Percentiles rank a stretch among this genome's conserved stretches.
Conservation (phyloP, 2,113 vertebrate species). For the Dascyllus trimaculatus region DNA sequence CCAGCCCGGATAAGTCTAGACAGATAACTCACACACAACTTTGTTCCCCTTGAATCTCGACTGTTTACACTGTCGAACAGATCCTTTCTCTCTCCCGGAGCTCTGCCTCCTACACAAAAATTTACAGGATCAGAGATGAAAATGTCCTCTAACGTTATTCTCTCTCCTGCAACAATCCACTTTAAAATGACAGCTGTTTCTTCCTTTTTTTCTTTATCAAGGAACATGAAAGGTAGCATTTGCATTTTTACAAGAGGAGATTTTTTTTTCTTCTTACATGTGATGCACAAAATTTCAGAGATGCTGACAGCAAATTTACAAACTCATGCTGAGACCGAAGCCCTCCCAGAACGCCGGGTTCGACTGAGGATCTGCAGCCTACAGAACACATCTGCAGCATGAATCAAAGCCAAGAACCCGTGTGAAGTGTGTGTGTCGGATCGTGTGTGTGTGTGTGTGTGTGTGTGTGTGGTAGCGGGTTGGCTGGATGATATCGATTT, state of each 20-base stretch:
- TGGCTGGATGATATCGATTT: constrained; percentile 33
- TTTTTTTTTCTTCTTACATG: background rate
- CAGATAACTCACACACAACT: constrained; percentile 57
- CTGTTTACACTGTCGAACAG: constrained; percentile 23
- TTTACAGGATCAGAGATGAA: constrained; percentile 18
- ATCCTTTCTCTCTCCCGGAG: constrained; percentile 28
- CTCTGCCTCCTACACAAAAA: constrained; percentile 21
- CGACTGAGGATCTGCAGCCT: background rate
- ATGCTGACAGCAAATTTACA: background rate
- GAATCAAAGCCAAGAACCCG: background rate
- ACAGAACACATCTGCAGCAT: background rate
- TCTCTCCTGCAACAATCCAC: background rate
- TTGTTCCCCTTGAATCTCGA: constrained; percentile 49
- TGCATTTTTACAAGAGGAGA: background rate
- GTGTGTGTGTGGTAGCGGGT: background rate
- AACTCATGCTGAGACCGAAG: background rate
- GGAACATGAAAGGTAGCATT: background rate
- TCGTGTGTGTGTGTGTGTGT: constrained; percentile 1
- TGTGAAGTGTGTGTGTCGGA: background rate
- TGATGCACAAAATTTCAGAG: background rate
- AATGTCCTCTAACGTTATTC: background rate
- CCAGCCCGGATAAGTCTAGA: constrained; percentile 64
- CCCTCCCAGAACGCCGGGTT: background rate
- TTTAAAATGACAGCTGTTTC: background rate
- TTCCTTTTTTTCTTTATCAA: background rate